Evolutionary conservation across 92 coral and sea anemone species (phyloP), one percentile per base, ranked within the genome.

Genomic region (Palythoa caribaeorum): DNA sequence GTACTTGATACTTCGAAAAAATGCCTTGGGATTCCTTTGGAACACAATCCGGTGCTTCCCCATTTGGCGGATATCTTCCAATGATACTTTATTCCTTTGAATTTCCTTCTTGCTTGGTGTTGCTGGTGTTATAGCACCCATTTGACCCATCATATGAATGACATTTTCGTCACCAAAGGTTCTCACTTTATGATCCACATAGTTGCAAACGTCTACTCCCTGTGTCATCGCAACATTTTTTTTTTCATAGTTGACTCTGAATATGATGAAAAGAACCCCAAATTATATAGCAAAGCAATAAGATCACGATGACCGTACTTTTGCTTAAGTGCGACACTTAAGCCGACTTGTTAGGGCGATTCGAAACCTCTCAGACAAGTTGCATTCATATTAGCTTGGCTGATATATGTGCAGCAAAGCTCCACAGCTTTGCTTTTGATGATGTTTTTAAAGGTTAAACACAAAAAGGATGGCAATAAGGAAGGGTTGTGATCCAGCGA

Each of bases 21-120:
- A 66, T 36, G 62, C 63, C 51, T 84, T 84, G 14, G 88, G 80
- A 48, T 84, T 63, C 80, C 79, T 53, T 70, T 84, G 88, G 81
- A 84, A 84, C 4, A 53, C 8, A 2, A 53, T 53, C 60, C 8
- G 4, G 8, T 53, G 8, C 12, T 53, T 53, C 4, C 60, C 60
- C 4, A 53, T 5, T 53, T 53, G 9, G 60, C 60, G 60, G 8
- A 53, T 53, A 2, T 53, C 60, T 5, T 2, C 60, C 8, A 53
- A 53, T 53, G 60, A 53, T 0, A 53, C 60, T 2, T 2, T 5
- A 2, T 53, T 53, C 8, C 60, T 53, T 53, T 11, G 60, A 53
- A 2, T 53, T 1, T 3, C 8, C 12, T 53, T 53, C 8, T 53
- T 53, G 60, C 8, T 53, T 2, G 60, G 9, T 2, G 60, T 5